phyloP scores from a whole-genome alignment of 1,140 invertebrate species.

The Cydia splendana region DNA sequence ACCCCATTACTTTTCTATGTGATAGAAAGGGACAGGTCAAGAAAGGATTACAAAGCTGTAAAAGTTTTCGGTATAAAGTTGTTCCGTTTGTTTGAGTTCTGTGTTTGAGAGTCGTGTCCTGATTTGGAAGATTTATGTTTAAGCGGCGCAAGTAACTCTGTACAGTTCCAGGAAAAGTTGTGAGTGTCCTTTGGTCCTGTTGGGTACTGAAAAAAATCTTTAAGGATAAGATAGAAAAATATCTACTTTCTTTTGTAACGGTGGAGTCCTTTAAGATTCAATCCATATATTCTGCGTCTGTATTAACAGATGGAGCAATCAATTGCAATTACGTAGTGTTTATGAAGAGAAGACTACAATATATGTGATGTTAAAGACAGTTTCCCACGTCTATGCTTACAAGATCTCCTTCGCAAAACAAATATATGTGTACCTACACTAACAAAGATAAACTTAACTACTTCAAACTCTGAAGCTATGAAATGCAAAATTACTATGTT shows the following conservation, averaged over 20 bases:
- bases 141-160: not conserved
- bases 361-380: too few relatives aligned
- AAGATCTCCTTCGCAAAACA: too few relatives aligned
- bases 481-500: too few relatives aligned
- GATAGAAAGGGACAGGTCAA: conserved; percentile 46
- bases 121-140: not conserved
- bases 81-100: conserved; percentile 36
- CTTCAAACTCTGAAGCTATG: too few relatives aligned
- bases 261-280: too few relatives aligned
- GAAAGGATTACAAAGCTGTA: conserved; percentile 51
- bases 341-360: too few relatives aligned
- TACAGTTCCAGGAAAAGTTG: not conserved
- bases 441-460: too few relatives aligned
- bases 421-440: too few relatives aligned
- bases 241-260: not conserved
- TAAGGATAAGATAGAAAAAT: not conserved
- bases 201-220: not conserved
- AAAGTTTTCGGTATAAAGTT: conserved; percentile 39
- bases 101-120: not conserved
- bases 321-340: too few relatives aligned
- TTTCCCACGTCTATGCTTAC: too few relatives aligned
- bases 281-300: too few relatives aligned
- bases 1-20: conserved; percentile 1
- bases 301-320: too few relatives aligned
- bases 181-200: not conserved